These are phyloP conservation scores for Psix sp. DNA, from an alignment of 1,140 invertebrate genomes.

Conservation along the genomic window DNA sequence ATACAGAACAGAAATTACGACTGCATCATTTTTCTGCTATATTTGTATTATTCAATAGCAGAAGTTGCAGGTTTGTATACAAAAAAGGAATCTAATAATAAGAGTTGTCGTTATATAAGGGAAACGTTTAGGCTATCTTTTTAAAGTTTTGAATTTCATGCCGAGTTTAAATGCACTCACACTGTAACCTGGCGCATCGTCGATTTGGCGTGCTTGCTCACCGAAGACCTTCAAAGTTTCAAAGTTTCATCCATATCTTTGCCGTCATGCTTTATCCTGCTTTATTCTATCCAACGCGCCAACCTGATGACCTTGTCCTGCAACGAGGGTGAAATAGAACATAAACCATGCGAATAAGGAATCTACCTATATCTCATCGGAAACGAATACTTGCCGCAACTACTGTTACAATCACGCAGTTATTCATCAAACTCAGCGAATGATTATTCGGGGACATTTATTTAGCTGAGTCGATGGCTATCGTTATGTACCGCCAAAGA, in stretches of 20 bases:
- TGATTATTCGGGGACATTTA: slow-evolving; percentile 36
- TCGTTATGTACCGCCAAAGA: slow-evolving; percentile 22
- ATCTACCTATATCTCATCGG: too few species aligned
- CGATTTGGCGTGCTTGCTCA: slow-evolving; percentile 35
- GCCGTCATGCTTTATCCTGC: slow-evolving; percentile 15
- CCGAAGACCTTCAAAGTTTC: slow-evolving; percentile 50
- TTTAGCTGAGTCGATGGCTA: slow-evolving; percentile 25
- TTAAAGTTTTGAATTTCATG: too few species aligned
- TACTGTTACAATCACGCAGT: slow-evolving; percentile 10
- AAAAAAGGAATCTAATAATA: too few species aligned
- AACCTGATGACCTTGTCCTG: slow-evolving; percentile 46
- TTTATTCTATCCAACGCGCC: slow-evolving; percentile 14
- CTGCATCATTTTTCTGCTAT: too few species aligned
- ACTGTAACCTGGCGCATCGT: slow-evolving; percentile 5
- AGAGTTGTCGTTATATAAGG: too few species aligned
- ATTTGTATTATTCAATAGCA: too few species aligned
- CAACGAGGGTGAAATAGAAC: slow-evolving; percentile 21
- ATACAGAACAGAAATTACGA: too few species aligned
- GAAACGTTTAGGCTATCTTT: too few species aligned
- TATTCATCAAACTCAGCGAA: too few species aligned
- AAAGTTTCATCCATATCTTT: slow-evolving; percentile 27
- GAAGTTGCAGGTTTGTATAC: too few species aligned
- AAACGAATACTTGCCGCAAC: slow-evolving; percentile 2
- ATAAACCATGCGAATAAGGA: slow-evolving; percentile 8
- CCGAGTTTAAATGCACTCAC: too few species aligned